Base-by-base conservation (phyloP, 2,797 vertebrate genomes). In the Sebastes hopkinsi region DNA sequence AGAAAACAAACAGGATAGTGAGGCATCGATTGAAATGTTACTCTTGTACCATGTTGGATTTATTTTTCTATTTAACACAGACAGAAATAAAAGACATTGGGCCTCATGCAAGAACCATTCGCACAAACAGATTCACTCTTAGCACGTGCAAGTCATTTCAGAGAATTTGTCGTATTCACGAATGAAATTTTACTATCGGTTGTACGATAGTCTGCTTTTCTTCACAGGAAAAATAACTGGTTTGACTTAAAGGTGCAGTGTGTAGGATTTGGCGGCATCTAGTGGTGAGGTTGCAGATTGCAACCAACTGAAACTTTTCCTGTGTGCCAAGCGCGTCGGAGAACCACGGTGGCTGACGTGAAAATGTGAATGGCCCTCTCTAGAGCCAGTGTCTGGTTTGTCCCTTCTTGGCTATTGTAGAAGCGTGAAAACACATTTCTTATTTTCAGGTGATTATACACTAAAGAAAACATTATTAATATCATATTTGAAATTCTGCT, bases 1-100 rank as follows among this genome's bases (percentile, higher is more conserved):
- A 92, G 38, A 91, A 82, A 92, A 88, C 75, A 94, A 89, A 94
- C 75, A 92, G 54, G 0, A 77, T 2, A 76, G 72, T 91, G 75
- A 91, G 81, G 72, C 20, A 70, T 72, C 1, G 2, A 69, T 50
- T 50, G 6, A 67, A 66, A 70, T 32, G 50, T 74, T 27, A 25
- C 2, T 61, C 50, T 29, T 36, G 12, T 55, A 14, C 12, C 6
- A 3, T 30, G 38, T 58, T 60, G 20, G 29, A 58, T 64, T 65
- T 27, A 50, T 72, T 42, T 38, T 75, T 58, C 18, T 55, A 50
- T 14, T 38, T 34, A 18, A 56, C 13, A 80, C 16, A 50, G 54
- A 74, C 16, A 50, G 54, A 58, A 72, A 70, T 11, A 34, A 77
- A 67, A 79, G 9, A 77, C 55, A 77, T 6, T 52, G 27, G 25